Evolutionary conservation across 1,140 invertebrate genomes (phyloP), one percentile per base, ranked within the genome.

Genomic region (Geopemphigus sp.): DNA sequence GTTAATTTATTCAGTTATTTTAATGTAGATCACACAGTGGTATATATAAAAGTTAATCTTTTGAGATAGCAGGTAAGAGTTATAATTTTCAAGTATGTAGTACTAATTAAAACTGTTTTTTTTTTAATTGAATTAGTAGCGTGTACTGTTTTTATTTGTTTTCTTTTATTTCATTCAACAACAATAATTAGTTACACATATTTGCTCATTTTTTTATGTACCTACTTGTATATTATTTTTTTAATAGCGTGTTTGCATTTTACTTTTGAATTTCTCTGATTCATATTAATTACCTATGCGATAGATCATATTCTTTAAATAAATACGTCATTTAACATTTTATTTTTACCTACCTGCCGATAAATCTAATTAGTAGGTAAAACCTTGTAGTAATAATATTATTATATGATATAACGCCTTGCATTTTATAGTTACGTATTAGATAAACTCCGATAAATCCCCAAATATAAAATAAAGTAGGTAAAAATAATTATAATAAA

Each of bases 1-100:
- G 47, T 47, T 68, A 68, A 68, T 68, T 68, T 68, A 68, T 68
- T 47, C 64, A 47, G 3, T 39, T 68, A 22, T 45, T 45, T 68
- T 68, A 8, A 47, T 45, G 32, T 47, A 64, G 3, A 64, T 11
- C 29, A 64, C n/a, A 12, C 32, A 66, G n/a, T n/a, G n/a, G n/a
- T n/a, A n/a, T 22, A 14, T 11, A 66, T 68, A 47, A 45, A 68
- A 68, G 47, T 17, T 68, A 68, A 45, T 68, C 4, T 47, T 47
- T 0, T 4, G n/a, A 22, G 24, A 68, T 6, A 8, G 5, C 3
- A 47, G 22, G 39, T 47, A 10, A 45, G 45, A 47, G n/a, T 47
- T 66, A 45, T 11, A 14, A 5, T n/a, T 47, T 32, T 22, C 1
- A 39, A n/a, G 32, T 47, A 24, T 15, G 47, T 68, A 47, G 24